Percentiles rank a stretch among this genome's conserved stretches.
These are phyloP conservation scores for Chaetura pelagica DNA, from an alignment of 2,113 vertebrate genomes.

Conservation along the genomic window DNA sequence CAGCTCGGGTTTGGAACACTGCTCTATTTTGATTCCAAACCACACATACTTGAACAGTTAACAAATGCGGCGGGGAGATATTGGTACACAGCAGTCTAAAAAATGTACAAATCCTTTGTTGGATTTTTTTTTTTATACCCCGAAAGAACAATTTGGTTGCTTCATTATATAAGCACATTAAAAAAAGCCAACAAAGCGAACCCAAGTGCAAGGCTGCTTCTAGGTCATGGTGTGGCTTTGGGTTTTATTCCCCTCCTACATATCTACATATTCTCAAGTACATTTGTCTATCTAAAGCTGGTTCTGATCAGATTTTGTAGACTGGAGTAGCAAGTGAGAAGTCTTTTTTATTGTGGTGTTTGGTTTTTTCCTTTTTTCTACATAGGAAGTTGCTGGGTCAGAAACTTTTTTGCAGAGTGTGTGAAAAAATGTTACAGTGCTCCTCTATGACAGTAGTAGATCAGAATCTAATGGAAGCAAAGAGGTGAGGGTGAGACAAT, in stretches of 20 bases:
- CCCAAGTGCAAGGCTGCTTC: background rate
- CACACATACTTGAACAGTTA: constrained; percentile 77
- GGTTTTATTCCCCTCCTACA: too few species aligned
- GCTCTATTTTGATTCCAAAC: constrained; percentile 71
- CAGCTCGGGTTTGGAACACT: constrained; percentile 64
- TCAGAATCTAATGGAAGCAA: background rate
- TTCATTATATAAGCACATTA: background rate
- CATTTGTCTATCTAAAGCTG: background rate
- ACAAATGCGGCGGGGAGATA: constrained; percentile 61
- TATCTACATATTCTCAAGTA: background rate
- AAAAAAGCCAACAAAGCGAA: background rate
- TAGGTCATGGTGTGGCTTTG: background rate
- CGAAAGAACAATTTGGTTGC: background rate
- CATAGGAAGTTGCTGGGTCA: constrained; percentile 23
- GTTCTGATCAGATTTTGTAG: background rate
- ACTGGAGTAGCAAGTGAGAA: constrained; percentile 29
- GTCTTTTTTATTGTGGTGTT: background rate
- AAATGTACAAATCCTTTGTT: constrained; percentile 52
- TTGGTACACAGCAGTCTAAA: constrained; percentile 29
- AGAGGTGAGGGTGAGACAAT: too few species aligned
- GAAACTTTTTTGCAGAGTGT: background rate
- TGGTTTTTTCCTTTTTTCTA: background rate
- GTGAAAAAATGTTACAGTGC: background rate
- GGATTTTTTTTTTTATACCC: background rate
- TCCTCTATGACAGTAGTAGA: background rate